Evolutionary conservation across 2,113 vertebrate genomes (phyloP).

Genomic region (Sciurus niger): DNA sequence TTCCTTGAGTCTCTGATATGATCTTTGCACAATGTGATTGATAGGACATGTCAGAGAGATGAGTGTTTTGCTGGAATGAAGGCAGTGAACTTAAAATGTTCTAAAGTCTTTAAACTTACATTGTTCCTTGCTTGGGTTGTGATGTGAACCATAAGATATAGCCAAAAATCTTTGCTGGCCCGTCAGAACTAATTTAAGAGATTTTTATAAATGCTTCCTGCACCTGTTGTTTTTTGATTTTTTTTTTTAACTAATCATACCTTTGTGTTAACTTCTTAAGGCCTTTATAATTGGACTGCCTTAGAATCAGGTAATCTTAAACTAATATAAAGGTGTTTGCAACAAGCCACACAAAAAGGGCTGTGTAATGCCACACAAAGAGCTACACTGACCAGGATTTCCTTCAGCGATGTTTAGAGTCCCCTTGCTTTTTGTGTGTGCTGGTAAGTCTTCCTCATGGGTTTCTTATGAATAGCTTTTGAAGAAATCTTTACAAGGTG

Average conservation of each 20-base stretch:
- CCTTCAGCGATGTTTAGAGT: no score
- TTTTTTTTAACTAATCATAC: slow-evolving; percentile 19
- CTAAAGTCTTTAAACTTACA: slow-evolving; percentile 41
- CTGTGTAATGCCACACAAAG: neutral
- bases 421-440: slow-evolving; percentile 37
- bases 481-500: slow-evolving; percentile 4
- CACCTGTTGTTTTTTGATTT: neutral
- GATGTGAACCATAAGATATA: neutral
- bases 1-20: neutral
- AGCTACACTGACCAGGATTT: neutral
- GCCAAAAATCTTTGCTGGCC: neutral
- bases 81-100: slow-evolving; percentile 30
- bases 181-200: slow-evolving; percentile 59
- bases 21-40: slow-evolving; percentile 27
- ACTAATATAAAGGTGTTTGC: neutral
- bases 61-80: slow-evolving; percentile 64
- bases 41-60: slow-evolving; percentile 60
- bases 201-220: slow-evolving; percentile 39
- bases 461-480: slow-evolving; percentile 54
- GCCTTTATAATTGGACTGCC: neutral
- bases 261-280: slow-evolving; percentile 22
- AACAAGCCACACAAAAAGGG: neutral
- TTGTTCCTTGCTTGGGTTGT: slow-evolving; percentile 40
- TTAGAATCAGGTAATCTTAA: slow-evolving; percentile 7
- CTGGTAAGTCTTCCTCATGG: neutral